Evolutionary conservation across 2,797 vertebrate species (phyloP).

Genomic region (Pterois miles): DNA sequence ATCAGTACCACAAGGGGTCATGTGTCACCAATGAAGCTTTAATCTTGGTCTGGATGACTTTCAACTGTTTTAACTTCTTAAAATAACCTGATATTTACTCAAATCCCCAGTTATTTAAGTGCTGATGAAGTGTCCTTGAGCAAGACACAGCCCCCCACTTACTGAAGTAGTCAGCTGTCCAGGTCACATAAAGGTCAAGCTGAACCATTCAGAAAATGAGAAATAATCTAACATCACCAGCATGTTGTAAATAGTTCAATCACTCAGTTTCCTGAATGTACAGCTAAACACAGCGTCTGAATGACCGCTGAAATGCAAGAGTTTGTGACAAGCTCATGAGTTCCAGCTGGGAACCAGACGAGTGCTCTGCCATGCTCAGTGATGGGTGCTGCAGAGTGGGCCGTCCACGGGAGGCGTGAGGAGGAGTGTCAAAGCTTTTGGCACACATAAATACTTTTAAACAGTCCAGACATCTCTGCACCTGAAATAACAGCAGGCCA

Average conservation of each 20-base stretch:
- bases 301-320: background rate
- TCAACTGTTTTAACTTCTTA: background rate
- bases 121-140: constrained; percentile 1
- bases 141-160: background rate
- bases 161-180: background rate
- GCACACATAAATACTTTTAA: constrained; percentile 36
- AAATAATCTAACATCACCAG: constrained; percentile 7
- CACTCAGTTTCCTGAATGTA: background rate
- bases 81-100: background rate
- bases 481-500: constrained; percentile 47
- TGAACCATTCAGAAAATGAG: background rate
- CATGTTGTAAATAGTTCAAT: background rate
- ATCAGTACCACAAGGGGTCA: background rate
- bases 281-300: background rate
- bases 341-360: constrained; percentile 12
- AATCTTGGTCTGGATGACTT: background rate
- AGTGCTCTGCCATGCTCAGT: background rate
- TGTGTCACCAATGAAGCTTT: background rate
- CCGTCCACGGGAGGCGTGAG: constrained; percentile 17
- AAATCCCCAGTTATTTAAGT: background rate
- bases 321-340: constrained; percentile 20
- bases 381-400: constrained; percentile 11
- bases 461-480: constrained; percentile 48
- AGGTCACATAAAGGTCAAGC: constrained; percentile 8
- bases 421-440: constrained; percentile 34